Conservation (phyloP, 2,888 invertebrate genomes). For the Aphelenchoides bicaudatus region DNA sequence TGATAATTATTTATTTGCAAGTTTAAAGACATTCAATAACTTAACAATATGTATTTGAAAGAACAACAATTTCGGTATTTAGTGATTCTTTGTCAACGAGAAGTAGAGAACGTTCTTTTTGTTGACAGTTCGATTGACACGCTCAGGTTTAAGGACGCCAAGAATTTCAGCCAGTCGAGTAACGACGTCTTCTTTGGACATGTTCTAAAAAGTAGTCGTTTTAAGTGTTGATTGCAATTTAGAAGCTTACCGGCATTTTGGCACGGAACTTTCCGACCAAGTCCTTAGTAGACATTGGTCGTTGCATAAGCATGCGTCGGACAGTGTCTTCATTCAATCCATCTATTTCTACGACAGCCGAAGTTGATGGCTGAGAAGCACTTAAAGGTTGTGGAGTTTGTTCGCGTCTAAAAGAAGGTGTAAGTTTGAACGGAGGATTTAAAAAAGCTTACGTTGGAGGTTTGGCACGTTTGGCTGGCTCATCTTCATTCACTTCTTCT, state of each 20-base stretch:
- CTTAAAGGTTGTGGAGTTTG: not conserved
- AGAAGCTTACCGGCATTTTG: too few species aligned
- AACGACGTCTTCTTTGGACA: slow-evolving; percentile 46
- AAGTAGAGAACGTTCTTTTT: slow-evolving; percentile 56
- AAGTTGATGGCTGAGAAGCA: slow-evolving; percentile 2
- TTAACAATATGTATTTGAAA: too few species aligned
- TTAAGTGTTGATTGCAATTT: too few species aligned
- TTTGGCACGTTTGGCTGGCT: not conserved
- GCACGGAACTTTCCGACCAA: slow-evolving; percentile 68
- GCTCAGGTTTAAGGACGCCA: slow-evolving; percentile 53
- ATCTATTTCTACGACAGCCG: slow-evolving; percentile 5
- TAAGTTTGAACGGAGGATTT: not conserved
- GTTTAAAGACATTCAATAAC: too few species aligned
- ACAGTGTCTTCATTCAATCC: slow-evolving; percentile 63
- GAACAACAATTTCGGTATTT: too few species aligned
- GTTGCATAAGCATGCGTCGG: slow-evolving; percentile 84
- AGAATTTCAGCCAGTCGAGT: slow-evolving; percentile 50
- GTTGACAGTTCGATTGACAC: slow-evolving; percentile 49
- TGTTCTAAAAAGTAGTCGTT: slow-evolving; percentile 20
- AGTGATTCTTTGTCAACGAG: too few species aligned
- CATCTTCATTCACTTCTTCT: not conserved
- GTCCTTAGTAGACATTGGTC: slow-evolving; percentile 96
- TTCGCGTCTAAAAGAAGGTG: slow-evolving; percentile 3
- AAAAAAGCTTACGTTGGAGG: not conserved
- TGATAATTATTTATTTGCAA: too few species aligned